Conservation (phyloP, 2,113 vertebrate species). For the Alouatta palliata region DNA sequence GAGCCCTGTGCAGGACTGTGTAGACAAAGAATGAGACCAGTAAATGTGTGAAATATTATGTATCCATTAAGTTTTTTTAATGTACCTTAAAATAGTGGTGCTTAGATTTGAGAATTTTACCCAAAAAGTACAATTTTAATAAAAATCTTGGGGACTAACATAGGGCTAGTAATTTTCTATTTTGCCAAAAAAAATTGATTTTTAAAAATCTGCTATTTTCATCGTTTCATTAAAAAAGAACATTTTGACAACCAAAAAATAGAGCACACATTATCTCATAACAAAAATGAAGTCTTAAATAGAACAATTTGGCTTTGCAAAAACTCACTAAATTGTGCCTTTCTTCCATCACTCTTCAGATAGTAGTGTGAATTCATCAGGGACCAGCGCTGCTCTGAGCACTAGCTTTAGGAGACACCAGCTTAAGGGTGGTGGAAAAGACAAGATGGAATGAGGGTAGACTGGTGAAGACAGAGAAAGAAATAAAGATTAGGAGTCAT, state of each 20-base stretch:
- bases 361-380: neutral
- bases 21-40: too few species aligned
- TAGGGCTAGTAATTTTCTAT: neutral
- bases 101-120: slow-evolving; percentile 25
- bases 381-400: neutral
- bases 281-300: neutral
- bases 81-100: neutral
- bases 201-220: neutral
- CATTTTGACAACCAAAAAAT: neutral
- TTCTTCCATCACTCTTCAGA: neutral
- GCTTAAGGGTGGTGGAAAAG: neutral
- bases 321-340: neutral
- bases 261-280: neutral
- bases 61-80: neutral
- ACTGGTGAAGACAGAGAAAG: neutral
- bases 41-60: neutral
- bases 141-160: neutral
- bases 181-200: neutral
- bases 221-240: neutral
- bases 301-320: neutral
- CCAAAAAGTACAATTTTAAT: neutral
- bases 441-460: neutral
- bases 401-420: neutral
- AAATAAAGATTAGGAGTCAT: neutral
- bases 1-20: too few species aligned